A percentile compares a stretch with the other conserved stretches of the same genome.
Conservation (phyloP, 2,888 invertebrate species). For the Pyrochroa serraticornis region DNA sequence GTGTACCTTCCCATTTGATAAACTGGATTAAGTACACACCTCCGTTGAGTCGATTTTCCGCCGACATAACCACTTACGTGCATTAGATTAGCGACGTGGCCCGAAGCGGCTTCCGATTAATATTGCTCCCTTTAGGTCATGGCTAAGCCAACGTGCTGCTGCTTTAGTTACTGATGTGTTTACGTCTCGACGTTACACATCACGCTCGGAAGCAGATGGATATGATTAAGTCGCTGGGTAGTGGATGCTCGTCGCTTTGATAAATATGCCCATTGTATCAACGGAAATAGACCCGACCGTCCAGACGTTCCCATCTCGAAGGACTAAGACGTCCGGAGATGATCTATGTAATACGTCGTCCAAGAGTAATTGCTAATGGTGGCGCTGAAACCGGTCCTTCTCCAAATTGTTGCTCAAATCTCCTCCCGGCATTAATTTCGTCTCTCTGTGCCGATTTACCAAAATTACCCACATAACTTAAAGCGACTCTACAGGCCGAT, state of each 20-base stretch:
- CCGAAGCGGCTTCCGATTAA: constrained; percentile 45
- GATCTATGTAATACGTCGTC: constrained; percentile 21
- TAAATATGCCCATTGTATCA: constrained; percentile 20
- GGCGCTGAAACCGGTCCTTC: not conserved
- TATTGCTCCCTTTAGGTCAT: constrained; percentile 41
- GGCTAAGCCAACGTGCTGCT: constrained; percentile 32
- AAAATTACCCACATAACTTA: too few species aligned
- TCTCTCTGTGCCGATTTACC: too few species aligned
- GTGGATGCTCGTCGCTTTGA: constrained; percentile 14
- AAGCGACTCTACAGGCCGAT: too few species aligned
- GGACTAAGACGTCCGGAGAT: constrained; percentile 16
- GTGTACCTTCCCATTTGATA: constrained; percentile 35
- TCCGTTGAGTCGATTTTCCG: constrained; percentile 30
- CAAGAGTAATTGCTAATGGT: constrained; percentile 20
- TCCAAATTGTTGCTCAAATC: constrained; percentile 12
- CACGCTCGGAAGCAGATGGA: constrained; percentile 18
- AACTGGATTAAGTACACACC: constrained; percentile 38
- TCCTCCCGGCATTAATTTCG: constrained; percentile 12
- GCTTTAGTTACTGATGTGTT: constrained; percentile 22
- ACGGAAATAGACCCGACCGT: constrained; percentile 19
- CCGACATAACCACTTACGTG: constrained; percentile 38
- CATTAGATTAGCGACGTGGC: constrained; percentile 42
- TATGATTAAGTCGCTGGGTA: constrained; percentile 18
- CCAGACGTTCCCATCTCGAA: not conserved
- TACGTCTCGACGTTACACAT: constrained; percentile 17